Evolutionary conservation across 2,797 vertebrate species (phyloP).

Genomic region (Enteromius treurensis): DNA sequence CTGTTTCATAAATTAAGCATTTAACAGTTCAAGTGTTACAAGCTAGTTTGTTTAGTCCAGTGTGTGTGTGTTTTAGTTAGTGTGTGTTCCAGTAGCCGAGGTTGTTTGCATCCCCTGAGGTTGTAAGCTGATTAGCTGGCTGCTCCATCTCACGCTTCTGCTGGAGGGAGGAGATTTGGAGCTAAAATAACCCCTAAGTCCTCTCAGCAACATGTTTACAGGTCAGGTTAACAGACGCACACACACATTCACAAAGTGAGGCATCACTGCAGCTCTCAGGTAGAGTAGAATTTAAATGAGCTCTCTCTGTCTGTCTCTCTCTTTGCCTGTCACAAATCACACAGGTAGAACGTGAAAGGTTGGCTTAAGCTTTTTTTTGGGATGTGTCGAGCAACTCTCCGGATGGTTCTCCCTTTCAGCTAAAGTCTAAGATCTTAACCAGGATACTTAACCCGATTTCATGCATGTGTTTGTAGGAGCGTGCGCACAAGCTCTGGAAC

Average conservation of each 20-base stretch:
- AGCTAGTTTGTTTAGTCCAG: background rate
- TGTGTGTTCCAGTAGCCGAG: constrained; percentile 18
- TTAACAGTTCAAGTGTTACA: background rate
- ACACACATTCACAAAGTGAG: constrained; percentile 17
- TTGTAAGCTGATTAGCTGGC: constrained; percentile 88
- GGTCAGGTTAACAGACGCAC: constrained; percentile 38
- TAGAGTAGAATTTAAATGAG: constrained; percentile 56
- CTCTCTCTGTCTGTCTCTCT: constrained; percentile 54
- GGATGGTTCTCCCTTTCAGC: constrained; percentile 16
- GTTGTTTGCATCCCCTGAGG: constrained; percentile 73
- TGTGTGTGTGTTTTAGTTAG: background rate
- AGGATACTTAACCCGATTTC: constrained; percentile 20
- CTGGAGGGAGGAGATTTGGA: constrained; percentile 84
- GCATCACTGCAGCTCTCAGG: constrained; percentile 30
- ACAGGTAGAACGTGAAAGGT: constrained; percentile 22
- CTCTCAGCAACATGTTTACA: constrained; percentile 80
- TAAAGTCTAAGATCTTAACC: background rate
- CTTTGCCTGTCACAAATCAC: constrained; percentile 52
- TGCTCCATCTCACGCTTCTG: constrained; percentile 72
- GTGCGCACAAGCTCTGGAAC: background rate
- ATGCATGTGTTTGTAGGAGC: constrained; percentile 11
- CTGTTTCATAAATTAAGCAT: background rate
- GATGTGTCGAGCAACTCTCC: background rate
- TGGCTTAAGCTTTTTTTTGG: constrained; percentile 19
- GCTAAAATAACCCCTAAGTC: constrained; percentile 91